These are phyloP conservation scores for Cisticola juncidis DNA, from an alignment of 2,113 vertebrate species.

Conservation along the genomic window DNA sequence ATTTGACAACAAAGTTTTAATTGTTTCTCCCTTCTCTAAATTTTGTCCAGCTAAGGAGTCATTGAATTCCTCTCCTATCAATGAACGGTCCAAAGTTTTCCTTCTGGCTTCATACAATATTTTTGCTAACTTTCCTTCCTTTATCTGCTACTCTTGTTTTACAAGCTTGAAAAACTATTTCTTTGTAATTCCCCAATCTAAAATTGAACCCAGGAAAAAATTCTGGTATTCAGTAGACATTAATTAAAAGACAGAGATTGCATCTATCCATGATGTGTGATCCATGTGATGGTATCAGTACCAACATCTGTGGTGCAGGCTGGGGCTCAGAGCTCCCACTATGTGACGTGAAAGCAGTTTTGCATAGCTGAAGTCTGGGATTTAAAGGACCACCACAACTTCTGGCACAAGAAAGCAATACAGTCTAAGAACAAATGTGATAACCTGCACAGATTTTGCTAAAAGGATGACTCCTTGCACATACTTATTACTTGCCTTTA, in stretches of 20 bases:
- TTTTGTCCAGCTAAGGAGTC: background rate
- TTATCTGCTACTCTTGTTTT: background rate
- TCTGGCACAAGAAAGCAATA: background rate
- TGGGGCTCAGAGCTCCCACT: background rate
- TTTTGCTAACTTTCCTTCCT: background rate
- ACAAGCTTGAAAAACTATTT: background rate
- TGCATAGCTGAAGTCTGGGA: rapidly evolving
- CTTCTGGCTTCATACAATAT: background rate
- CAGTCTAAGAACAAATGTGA: background rate
- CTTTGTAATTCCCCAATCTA: background rate
- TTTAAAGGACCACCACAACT: background rate
- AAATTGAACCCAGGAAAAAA: background rate
- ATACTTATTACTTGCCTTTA: background rate
- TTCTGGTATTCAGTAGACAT: background rate
- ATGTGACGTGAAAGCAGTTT: background rate
- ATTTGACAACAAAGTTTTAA: background rate
- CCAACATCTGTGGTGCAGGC: background rate
- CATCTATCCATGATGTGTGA: too few relatives aligned
- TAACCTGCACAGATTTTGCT: background rate
- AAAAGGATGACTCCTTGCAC: background rate
- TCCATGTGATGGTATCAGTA: background rate
- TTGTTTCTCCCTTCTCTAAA: background rate
- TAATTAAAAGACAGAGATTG: background rate
- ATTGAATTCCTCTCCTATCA: background rate
- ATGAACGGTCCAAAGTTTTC: background rate